Conservation (phyloP, 2,797 vertebrate genomes). For the Dromococcyx pavoninus region DNA sequence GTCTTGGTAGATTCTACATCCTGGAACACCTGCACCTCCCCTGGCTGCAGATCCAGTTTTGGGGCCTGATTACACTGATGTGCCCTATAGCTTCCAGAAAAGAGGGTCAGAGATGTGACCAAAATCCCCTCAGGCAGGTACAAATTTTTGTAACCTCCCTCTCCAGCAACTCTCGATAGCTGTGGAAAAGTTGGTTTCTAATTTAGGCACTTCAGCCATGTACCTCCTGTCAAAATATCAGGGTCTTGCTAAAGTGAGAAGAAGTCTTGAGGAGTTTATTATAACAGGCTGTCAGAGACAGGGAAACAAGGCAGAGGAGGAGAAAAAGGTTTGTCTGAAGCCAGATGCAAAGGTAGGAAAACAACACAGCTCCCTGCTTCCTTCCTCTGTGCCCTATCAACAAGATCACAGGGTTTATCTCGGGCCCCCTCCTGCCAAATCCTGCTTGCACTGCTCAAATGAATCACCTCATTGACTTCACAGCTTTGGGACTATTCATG, state of each 20-base stretch:
- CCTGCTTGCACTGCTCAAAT: neutral
- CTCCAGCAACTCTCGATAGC: neutral
- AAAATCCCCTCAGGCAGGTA: neutral
- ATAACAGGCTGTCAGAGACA: neutral
- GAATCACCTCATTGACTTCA: neutral
- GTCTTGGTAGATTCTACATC: neutral
- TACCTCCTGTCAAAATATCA: neutral
- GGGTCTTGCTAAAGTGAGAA: neutral
- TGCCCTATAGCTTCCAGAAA: neutral
- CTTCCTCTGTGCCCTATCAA: neutral
- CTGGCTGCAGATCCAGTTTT: neutral
- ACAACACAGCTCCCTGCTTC: neutral
- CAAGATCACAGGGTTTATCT: neutral
- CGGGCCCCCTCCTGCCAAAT: neutral
- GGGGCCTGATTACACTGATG: neutral
- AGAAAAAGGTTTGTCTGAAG: neutral
- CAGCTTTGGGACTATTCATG: neutral
- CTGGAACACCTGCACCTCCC: neutral
- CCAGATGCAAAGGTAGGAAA: neutral
- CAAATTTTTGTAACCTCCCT: neutral
- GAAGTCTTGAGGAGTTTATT: neutral
- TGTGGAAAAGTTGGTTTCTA: neutral
- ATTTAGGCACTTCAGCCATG: neutral
- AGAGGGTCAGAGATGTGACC: neutral
- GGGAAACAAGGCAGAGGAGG: neutral